Evolutionary conservation across 1,140 invertebrate genomes (phyloP).

Genomic region (Aricia agestis): DNA sequence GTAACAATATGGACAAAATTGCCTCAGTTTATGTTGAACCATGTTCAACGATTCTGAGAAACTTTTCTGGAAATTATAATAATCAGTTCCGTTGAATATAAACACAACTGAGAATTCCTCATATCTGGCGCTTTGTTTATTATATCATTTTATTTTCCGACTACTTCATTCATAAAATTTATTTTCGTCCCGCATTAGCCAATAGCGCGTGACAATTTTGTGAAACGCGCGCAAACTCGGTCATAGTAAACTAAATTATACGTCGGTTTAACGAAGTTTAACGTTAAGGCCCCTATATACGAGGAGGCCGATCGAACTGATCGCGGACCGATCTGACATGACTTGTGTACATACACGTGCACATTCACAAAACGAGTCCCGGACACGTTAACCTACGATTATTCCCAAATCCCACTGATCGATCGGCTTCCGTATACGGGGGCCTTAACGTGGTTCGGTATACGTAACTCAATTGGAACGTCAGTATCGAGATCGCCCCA

Average conservation of each 20-base stretch:
- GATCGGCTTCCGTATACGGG: too few relatives aligned
- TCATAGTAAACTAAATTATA: not conserved
- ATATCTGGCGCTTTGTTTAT: not conserved
- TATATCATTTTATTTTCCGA: conserved; percentile 3
- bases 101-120: not conserved
- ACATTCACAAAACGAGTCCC: too few relatives aligned
- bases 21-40: not conserved
- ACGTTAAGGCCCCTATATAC: not conserved
- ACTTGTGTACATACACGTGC: too few relatives aligned
- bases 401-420: too few relatives aligned
- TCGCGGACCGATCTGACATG: too few relatives aligned
- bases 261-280: not conserved
- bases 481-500: not conserved
- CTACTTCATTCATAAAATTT: conserved; percentile 3
- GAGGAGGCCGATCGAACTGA: not conserved
- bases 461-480: not conserved
- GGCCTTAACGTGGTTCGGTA: not conserved
- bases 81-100: not conserved
- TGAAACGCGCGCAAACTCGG: not conserved
- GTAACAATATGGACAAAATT: not conserved
- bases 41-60: not conserved
- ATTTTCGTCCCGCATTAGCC: not conserved
- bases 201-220: conserved; percentile 8
- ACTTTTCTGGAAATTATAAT: not conserved
- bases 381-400: too few relatives aligned